A percentile compares a stretch with the other conserved stretches of the same genome.
These are phyloP conservation scores for Augochlorella aurata DNA, from an alignment of 2,888 invertebrate species.

Conservation along the genomic window DNA sequence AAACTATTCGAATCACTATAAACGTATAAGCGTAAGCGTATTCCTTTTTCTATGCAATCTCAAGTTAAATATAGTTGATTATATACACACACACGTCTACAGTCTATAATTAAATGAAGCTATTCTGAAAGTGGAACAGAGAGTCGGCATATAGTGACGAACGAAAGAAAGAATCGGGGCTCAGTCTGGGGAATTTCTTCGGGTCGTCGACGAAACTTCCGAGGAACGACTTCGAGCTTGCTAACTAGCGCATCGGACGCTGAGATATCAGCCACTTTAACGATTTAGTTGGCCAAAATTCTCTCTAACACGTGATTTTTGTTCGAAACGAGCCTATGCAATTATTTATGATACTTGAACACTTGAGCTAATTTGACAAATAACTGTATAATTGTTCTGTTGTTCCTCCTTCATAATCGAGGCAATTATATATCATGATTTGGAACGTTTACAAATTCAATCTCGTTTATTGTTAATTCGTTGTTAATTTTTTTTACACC, in stretches of 20 bases:
- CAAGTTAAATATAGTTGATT: slow-evolving; percentile 35
- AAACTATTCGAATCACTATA: slow-evolving; percentile 26
- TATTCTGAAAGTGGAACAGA: slow-evolving; percentile 5
- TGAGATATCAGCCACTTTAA: background rate
- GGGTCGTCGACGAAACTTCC: background rate
- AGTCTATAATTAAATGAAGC: slow-evolving; percentile 15
- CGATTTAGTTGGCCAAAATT: slow-evolving; percentile 1
- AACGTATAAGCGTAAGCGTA: slow-evolving; percentile 32
- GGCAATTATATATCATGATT: no score
- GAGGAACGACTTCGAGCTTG: background rate
- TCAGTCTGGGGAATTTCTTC: slow-evolving; percentile 14
- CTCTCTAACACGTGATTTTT: background rate
- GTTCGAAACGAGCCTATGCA: background rate
- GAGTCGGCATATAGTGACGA: background rate
- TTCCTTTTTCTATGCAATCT: slow-evolving; percentile 49
- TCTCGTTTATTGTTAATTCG: no score
- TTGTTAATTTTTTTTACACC: no score
- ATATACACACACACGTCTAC: slow-evolving; percentile 12
- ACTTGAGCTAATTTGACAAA: no score
- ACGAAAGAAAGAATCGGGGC: slow-evolving; percentile 41
- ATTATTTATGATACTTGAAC: background rate
- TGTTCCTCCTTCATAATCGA: no score
- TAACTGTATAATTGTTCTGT: no score
- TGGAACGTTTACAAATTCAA: no score
- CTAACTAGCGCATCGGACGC: background rate